Evolutionary conservation across 2,888 invertebrate species (phyloP).

Genomic region (Iphiclides podalirius): DNA sequence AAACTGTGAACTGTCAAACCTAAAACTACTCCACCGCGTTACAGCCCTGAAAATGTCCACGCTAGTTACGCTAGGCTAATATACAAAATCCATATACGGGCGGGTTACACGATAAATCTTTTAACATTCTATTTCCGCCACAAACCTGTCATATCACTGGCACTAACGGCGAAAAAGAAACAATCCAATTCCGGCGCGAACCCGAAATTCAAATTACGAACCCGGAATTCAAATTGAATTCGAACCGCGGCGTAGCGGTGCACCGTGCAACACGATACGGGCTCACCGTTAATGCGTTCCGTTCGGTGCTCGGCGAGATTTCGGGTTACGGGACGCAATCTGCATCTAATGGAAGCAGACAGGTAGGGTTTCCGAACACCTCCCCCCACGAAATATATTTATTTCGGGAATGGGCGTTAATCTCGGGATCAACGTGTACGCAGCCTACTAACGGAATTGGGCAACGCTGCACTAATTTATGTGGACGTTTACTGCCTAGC

Average conservation of each 20-base stretch:
- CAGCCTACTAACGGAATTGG: not conserved
- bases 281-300: conserved; percentile 40
- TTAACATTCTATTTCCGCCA: not conserved
- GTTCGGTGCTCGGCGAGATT: conserved; percentile 31
- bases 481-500: not conserved
- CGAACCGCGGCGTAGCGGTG: too few species aligned
- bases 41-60: not conserved
- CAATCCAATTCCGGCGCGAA: not conserved
- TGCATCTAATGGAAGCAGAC: conserved; percentile 30
- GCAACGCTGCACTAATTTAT: not conserved
- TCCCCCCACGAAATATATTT: conserved; percentile 14
- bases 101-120: not conserved
- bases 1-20: too few species aligned
- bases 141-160: not conserved
- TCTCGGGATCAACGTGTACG: too few species aligned
- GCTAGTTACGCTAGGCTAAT: not conserved
- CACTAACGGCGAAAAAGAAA: not conserved
- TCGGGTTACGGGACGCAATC: conserved; percentile 27
- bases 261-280: conserved; percentile 29
- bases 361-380: conserved; percentile 19
- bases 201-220: not conserved
- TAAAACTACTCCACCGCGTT: not conserved
- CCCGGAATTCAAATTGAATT: conserved; percentile 4
- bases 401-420: not conserved
- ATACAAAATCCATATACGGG: too few species aligned